A percentile compares a stretch with the other conserved stretches of the same genome.
These are phyloP conservation scores for Temnothorax nylanderi DNA, from an alignment of 1,140 invertebrate genomes.

Conservation along the genomic window DNA sequence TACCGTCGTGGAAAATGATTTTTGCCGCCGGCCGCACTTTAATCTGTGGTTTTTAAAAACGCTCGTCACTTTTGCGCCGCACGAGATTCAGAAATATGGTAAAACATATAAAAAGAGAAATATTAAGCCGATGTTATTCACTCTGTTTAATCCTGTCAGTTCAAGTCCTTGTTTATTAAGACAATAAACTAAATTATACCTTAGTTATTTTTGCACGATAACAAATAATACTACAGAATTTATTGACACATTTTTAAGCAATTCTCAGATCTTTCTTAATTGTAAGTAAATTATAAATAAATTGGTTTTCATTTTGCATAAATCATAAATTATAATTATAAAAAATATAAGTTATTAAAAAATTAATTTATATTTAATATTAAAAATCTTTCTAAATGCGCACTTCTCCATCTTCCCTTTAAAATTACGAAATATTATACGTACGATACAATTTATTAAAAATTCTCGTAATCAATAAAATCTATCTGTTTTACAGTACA, in stretches of 20 bases:
- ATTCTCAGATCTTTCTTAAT: not conserved
- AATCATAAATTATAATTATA: not conserved
- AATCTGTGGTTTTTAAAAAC: slow-evolving; percentile 55
- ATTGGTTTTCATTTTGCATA: not conserved
- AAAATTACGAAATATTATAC: not conserved
- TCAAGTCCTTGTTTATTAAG: not conserved
- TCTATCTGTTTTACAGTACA: not conserved
- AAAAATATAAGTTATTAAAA: not conserved
- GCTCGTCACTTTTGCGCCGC: not conserved
- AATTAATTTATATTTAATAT: not conserved
- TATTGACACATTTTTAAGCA: not conserved
- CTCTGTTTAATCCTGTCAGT: not conserved
- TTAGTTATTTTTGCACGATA: not conserved
- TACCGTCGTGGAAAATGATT: slow-evolving; percentile 37
- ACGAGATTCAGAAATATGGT: not conserved
- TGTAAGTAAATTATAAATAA: not conserved
- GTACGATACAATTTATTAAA: not conserved
- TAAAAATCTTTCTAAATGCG: not conserved
- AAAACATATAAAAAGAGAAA: not conserved
- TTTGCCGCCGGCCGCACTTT: slow-evolving; percentile 22
- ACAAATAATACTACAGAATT: not conserved
- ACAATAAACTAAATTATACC: not conserved
- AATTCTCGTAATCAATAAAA: not conserved
- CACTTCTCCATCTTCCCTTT: not conserved
- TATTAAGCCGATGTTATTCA: not conserved